Evolutionary conservation across 2,113 vertebrate species (phyloP), one percentile per base, ranked within the genome.

Genomic region (Colaptes auratus): DNA sequence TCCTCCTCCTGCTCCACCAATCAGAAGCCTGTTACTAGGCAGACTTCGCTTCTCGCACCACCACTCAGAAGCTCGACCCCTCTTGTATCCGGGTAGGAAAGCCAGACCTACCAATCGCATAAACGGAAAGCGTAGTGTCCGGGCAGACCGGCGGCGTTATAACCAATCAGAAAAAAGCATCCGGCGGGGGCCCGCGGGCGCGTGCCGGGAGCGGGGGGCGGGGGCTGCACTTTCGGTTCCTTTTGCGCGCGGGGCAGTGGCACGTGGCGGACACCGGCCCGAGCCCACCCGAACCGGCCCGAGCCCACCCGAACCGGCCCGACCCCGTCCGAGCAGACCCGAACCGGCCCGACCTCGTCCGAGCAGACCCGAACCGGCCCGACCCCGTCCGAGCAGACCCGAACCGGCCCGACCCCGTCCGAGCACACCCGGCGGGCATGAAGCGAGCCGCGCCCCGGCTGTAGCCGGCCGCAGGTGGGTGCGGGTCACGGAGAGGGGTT

Each of bases 1-100:
- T 7, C 56, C 65, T 59, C 58, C 60, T 72, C 12, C 50, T 2
- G 6, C 8, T 7, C 46, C 33, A 4, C 92, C 89, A 94, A 91
- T 91, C 87, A 82, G 77, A 13, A 82, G 39, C n/a, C 81, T 30
- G 92, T 93, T 93, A 39, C 92, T 74, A 93, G 92, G 92, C 78
- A 79, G 83, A 83, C 35, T 93, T 87, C 73, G 24, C 7, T 28
- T 2, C 18, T 0, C 30, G 7, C 27, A 7, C 65, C 3, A 25
- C 82, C 82, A 13, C 55, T 36, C 52, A 28, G 18, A 10, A 12
- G 30, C 1, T 9, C 15, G 18, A 14, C 19, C 13, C 12, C 31
- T 9, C 72, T 64, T 59, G 88, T 82, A 90, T 93, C 92, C 78
- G 92, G 92, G 88, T 87, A 78, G 92, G 66, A 23, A 50, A 78